A percentile compares a stretch with the other conserved stretches of the same genome.
These are phyloP conservation scores for Labroides dimidiatus DNA, from an alignment of 2,797 vertebrate species.

Conservation along the genomic window DNA sequence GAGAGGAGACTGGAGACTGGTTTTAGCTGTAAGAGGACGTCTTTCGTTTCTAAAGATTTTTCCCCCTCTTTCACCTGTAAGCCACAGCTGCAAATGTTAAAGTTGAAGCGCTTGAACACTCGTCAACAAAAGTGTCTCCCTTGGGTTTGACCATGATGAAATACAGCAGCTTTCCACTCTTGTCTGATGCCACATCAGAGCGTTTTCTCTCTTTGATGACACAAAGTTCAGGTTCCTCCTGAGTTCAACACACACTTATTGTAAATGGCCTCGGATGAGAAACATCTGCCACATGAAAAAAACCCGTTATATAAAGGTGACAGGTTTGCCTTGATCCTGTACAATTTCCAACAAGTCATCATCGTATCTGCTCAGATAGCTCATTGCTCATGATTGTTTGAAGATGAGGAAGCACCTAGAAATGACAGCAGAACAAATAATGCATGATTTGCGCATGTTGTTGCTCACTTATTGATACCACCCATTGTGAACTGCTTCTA, in stretches of 20 bases:
- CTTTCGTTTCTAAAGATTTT: neutral
- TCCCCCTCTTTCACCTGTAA: neutral
- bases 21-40: too few species aligned
- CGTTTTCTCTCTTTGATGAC: neutral
- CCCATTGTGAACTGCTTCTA: constrained; percentile 17
- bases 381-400: neutral
- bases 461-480: constrained; percentile 21
- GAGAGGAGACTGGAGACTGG: neutral
- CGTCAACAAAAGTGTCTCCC: constrained; percentile 2
- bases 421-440: neutral
- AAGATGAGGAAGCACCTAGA: neutral
- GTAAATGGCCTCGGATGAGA: neutral
- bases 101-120: constrained; percentile 8
- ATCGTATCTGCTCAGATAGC: neutral
- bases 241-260: constrained; percentile 5
- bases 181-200: neutral
- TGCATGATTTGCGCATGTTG: neutral
- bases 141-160: constrained; percentile 30
- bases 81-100: neutral
- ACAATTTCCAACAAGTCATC: neutral
- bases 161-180: constrained; percentile 15
- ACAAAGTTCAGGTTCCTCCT: neutral
- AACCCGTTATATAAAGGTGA: neutral
- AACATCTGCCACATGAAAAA: neutral
- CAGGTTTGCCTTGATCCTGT: neutral